Base-by-base conservation (phyloP, 2,797 vertebrate species). In the Periparus ater region DNA sequence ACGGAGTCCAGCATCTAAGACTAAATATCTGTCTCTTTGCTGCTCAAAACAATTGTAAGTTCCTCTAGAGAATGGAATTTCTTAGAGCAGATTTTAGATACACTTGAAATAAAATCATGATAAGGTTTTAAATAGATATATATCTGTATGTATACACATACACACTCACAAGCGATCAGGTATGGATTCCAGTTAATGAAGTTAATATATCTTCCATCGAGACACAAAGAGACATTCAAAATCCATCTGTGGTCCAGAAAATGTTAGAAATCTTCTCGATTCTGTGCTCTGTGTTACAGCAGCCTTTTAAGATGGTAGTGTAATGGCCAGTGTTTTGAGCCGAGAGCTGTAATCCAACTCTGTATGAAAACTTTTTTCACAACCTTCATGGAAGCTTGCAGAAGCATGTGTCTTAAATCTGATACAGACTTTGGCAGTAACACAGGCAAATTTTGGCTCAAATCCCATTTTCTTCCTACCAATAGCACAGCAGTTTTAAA, bases 341-440 rank as follows among this genome's bases (percentile, higher is more conserved):
- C 10, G 74, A 91, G 95, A 93, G 95, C 97, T 97, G 97, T 95
- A 97, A 97, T 97, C 95, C 97, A 97, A 97, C 86, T 97, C 96
- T 92, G 96, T 96, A 97, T 96, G 97, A 95, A 97, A 97, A 97
- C 91, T 96, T 98, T 97, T 97, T 98, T 97, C 97, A 96, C 97
- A 97, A 90, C 96, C 97, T 97, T 97, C 97, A 96, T 97, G 96
- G 97, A 98, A 97, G 97, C 95, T 93, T 97, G 97, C 94, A 98
- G 96, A 91, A 98, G 98, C 98, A 98, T 98, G 98, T 98, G 98
- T 98, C 98, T 99, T 98, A 98, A 99, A 99, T 99, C 98, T 98
- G 98, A 99, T 98, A 98, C 99, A 99, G 99, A 98, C 98, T 97
- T 98, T 98, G 92, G 97, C 98, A 97, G 98, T 90, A 96, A 98